Percentiles rank a stretch among this genome's conserved stretches.
Evolutionary conservation across 2,113 vertebrate genomes (phyloP).

Genomic region (Theristicus caerulescens): DNA sequence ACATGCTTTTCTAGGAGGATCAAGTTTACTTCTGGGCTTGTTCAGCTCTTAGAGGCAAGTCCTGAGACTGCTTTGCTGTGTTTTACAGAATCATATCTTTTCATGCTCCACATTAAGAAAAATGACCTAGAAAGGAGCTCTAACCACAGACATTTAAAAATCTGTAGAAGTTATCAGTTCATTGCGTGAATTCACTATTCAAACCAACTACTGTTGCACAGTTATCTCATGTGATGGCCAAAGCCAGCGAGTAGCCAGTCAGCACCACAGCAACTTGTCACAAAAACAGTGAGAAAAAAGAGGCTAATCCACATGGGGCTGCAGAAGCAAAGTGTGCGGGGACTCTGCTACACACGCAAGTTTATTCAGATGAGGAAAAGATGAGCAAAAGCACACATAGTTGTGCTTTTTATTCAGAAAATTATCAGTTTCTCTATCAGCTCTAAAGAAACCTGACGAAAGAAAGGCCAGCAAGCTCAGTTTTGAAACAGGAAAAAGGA

Average conservation of each 20-base stretch:
- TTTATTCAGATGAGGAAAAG: background rate
- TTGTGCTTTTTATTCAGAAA: background rate
- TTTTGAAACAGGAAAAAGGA: background rate
- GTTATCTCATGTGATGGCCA: background rate
- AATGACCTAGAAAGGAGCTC: rapidly evolving
- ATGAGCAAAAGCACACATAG: background rate
- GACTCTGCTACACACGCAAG: rapidly evolving
- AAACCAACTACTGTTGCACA: background rate
- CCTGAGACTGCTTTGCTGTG: background rate
- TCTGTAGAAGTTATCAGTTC: background rate
- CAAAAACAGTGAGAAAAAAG: rapidly evolving
- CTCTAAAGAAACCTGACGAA: background rate
- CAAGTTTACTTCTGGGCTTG: rapidly evolving
- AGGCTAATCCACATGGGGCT: rapidly evolving
- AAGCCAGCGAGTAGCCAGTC: background rate
- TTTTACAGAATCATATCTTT: background rate
- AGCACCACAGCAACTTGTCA: background rate
- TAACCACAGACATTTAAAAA: background rate
- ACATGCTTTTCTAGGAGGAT: background rate
- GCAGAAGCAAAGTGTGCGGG: rapidly evolving
- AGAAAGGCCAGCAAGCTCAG: background rate
- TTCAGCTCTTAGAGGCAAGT: background rate
- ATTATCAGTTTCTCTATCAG: background rate
- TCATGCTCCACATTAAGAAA: background rate
- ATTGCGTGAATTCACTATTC: background rate